phyloP scores from a whole-genome alignment of 53 echinoderm and acorn worm genomes.

The Henricia sp. region DNA sequence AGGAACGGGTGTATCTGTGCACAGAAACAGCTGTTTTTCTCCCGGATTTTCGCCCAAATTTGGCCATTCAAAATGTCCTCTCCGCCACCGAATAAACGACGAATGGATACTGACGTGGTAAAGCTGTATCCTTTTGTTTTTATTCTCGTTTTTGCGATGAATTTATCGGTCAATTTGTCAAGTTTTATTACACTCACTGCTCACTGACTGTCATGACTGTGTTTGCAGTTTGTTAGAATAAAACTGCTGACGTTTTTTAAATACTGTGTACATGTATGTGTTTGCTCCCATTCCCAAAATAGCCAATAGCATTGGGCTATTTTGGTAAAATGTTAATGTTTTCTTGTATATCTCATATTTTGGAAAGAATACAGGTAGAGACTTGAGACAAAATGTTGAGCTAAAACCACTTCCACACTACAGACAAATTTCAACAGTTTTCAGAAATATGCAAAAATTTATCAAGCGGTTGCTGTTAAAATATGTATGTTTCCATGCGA shows the following conservation, averaged over 20 bases:
- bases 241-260: constrained; percentile 46
- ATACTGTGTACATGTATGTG: too few relatives aligned
- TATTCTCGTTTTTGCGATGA: not conserved
- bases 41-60: constrained; percentile 49
- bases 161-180: not conserved
- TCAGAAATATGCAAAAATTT: too few relatives aligned
- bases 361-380: too few relatives aligned
- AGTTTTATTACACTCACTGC: not conserved
- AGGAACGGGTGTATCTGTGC: constrained; percentile 58
- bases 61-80: constrained; percentile 92
- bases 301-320: too few relatives aligned
- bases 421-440: too few relatives aligned
- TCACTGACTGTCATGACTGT: not conserved
- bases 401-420: too few relatives aligned
- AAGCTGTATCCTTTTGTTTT: constrained; percentile 97
- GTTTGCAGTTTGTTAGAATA: not conserved
- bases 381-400: too few relatives aligned
- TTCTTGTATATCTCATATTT: too few relatives aligned
- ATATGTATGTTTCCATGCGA: too few relatives aligned
- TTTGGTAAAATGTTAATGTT: too few relatives aligned
- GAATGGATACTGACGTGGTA: constrained; percentile 96
- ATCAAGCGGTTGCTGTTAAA: too few relatives aligned
- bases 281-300: too few relatives aligned
- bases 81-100: constrained; percentile 95
- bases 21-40: constrained; percentile 70